Evolutionary conservation across 2,888 invertebrate species (phyloP).

Genomic region (Hymenopus coronatus): DNA sequence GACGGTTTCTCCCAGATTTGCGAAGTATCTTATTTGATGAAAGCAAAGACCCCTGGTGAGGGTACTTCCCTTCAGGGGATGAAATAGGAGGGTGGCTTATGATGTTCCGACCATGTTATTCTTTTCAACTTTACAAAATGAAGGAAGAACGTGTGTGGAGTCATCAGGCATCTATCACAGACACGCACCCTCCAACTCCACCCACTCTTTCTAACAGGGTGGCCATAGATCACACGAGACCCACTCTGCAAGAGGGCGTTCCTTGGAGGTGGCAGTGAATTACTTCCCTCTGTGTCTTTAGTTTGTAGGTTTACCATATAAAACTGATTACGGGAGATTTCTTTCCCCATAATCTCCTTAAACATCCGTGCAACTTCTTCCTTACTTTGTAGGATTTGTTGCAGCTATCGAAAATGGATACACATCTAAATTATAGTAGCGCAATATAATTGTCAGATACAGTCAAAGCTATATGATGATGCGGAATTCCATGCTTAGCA

Average conservation of each 20-base stretch:
- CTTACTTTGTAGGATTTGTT: neutral
- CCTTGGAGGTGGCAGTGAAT: neutral
- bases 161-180: neutral
- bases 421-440: no score
- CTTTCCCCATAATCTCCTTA: neutral
- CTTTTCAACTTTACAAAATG: neutral
- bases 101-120: neutral
- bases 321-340: neutral
- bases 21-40: neutral
- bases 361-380: neutral
- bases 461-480: no score
- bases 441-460: no score
- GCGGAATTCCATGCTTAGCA: no score
- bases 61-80: neutral
- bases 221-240: neutral
- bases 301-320: neutral
- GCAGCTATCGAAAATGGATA: no score
- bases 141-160: neutral
- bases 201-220: neutral
- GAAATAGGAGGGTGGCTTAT: neutral
- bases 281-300: neutral
- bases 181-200: neutral
- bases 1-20: neutral
- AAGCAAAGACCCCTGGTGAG: neutral
- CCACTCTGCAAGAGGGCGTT: neutral